Base-by-base conservation (phyloP, 2,113 vertebrate genomes). In the Empidonax traillii region DNA sequence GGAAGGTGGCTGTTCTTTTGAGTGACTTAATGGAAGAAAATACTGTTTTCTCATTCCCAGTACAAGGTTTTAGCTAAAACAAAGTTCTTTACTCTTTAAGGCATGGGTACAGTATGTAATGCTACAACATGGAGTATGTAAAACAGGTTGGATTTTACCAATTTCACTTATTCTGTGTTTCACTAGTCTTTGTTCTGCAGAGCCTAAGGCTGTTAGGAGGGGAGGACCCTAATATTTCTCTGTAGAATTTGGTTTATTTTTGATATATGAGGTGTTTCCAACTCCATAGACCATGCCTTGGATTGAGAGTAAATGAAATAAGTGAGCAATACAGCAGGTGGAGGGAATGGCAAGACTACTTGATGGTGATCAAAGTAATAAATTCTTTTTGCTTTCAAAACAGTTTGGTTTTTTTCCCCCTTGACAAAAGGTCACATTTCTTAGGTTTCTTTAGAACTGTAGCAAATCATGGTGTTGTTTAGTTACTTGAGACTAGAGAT, bases 361-460 rank as follows among this genome's bases (percentile, higher is more conserved):
- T 72, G 53, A 61, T 56, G 44, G 39, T 81, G 31, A 59, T 66
- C 44, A 76, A 62, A 78, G 85, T 28, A 53, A 47, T 52, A n/a
- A 33, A 77, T 91, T 44, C 52, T 73, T 96, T 90, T 75, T 74
- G 61, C 49, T 91, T 88, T 94, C 18, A 74, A 25, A 87, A 58
- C 51, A 74, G 63, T 87, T 87, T n/a, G 3, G 44, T 5, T 58
- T 35, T 47, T 66, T 51, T n/a, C 12, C 12, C 20, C 59, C 56
- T 12, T 65, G 27, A 68, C 62, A 41, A 55, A 91, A 75, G 33
- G 58, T 86, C 24, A 5, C 56, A 22, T 94, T 94, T 89, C 74
- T 87, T 61, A 62, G 53, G 63, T 97, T 95, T 79, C 93, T 69
- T 93, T 79, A n/a, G 74, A 95, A 82, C 63, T 96, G 81, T 73